Percentiles rank a stretch among this genome's conserved stretches.
Evolutionary conservation across 2,888 invertebrate genomes (phyloP).

Genomic region (Eupithecia insigniata): DNA sequence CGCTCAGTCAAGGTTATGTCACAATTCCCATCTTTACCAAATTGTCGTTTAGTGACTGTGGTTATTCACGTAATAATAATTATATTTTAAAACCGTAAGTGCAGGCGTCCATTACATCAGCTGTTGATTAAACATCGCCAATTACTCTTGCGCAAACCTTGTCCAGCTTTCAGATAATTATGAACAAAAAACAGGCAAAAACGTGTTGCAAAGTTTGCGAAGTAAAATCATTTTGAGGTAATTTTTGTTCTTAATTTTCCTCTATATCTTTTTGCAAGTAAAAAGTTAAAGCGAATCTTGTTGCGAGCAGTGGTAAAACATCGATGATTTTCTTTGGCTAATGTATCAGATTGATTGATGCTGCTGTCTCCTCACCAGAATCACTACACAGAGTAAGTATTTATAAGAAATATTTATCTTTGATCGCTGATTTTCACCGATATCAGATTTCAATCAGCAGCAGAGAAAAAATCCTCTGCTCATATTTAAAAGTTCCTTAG

Average conservation of each 20-base stretch:
- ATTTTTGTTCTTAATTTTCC: slow-evolving; percentile 26
- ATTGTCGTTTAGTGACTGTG: slow-evolving; percentile 28
- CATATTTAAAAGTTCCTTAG: background rate
- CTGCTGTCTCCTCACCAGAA: background rate
- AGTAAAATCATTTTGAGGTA: slow-evolving; percentile 15
- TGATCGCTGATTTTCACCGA: background rate
- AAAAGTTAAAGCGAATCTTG: slow-evolving; percentile 23
- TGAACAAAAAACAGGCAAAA: slow-evolving; percentile 30
- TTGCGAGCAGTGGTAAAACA: slow-evolving; percentile 19
- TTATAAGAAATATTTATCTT: background rate
- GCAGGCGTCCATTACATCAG: slow-evolving; percentile 43
- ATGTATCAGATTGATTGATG: slow-evolving; percentile 27
- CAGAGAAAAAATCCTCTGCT: background rate
- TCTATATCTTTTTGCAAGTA: slow-evolving; percentile 23
- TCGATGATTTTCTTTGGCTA: slow-evolving; percentile 26
- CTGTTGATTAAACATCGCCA: slow-evolving; percentile 39
- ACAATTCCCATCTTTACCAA: slow-evolving; percentile 27
- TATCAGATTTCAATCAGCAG: background rate
- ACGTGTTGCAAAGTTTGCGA: slow-evolving; percentile 32
- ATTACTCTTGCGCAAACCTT: slow-evolving; percentile 40
- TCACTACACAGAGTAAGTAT: background rate
- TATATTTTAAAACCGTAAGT: slow-evolving; percentile 22
- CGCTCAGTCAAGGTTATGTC: slow-evolving; percentile 27
- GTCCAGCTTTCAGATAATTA: slow-evolving; percentile 39
- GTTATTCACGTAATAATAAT: slow-evolving; percentile 27